Percentiles rank a stretch among this genome's conserved stretches.
Evolutionary conservation across 2,888 invertebrate genomes (phyloP).

Genomic region (Tholera decimalis): DNA sequence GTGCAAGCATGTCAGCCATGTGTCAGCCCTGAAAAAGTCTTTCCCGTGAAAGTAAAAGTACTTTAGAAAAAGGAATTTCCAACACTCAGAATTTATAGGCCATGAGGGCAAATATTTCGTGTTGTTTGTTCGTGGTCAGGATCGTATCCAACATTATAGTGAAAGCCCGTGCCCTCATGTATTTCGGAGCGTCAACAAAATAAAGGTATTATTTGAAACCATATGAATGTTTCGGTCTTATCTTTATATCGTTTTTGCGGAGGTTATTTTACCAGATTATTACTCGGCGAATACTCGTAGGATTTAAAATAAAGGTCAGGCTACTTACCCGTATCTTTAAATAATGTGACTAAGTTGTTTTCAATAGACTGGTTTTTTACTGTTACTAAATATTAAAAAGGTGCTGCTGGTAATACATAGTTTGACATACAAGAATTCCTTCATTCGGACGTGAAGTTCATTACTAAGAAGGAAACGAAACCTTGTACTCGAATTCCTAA

Average conservation of each 20-base stretch:
- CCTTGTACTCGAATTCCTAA: constrained; percentile 45
- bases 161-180: constrained; percentile 6
- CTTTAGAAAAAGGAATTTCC: background rate
- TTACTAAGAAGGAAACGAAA: constrained; percentile 10
- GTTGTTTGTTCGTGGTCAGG: background rate
- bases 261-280: constrained; percentile 45
- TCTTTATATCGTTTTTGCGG: constrained; percentile 25
- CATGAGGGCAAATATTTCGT: constrained; percentile 1
- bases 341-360: constrained; percentile 31
- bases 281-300: constrained; percentile 27
- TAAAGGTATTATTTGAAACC: constrained; percentile 34
- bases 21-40: background rate
- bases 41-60: background rate
- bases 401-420: background rate
- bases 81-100: background rate
- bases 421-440: background rate
- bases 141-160: background rate
- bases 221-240: constrained; percentile 35
- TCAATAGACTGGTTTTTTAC: constrained; percentile 24
- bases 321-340: constrained; percentile 27
- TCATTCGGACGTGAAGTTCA: background rate
- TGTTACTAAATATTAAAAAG: constrained; percentile 6
- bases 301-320: constrained; percentile 51
- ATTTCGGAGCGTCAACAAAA: constrained; percentile 13
- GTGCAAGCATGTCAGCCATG: no score